Evolutionary conservation across 2,888 invertebrate genomes (phyloP), one percentile per base, ranked within the genome.

Genomic region (Drosophila borealis): DNA sequence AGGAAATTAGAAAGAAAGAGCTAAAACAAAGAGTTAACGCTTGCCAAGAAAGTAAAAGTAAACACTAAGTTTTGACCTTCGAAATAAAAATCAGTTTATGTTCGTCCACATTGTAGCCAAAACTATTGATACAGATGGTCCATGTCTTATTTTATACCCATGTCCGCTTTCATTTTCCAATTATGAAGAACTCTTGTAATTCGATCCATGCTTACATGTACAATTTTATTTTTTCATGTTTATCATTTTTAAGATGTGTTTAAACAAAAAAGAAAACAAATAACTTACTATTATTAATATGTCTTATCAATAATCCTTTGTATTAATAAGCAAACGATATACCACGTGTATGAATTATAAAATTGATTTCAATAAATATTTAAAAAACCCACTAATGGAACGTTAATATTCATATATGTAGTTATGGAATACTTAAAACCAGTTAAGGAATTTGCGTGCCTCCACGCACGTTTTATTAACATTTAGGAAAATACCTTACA

Each of bases 251-350:
- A 84, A 79, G 74, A 88, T 84, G 79, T 80, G 80, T 90, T 89
- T 82, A 34, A 71, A 57, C 33, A 61, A 59, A 75, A 76, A 63
- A 84, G 10, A 45, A 56, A 74, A 63, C 79, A 84, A 70, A 77
- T 70, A 81, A 83, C 77, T 56, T 75, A 71, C 78, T 82, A 89
- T 86, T 82, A 89, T 81, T 84, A 89, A 89, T 81, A 87, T 84
- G 87, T 86, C 89, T 81, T 89, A 85, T 82, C 89, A 81, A 85
- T 75, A 78, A 82, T 84, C 85, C 80, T 82, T 89, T 82, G 85
- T 89, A 89, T 82, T 82, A 79, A 88, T 88, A 88, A 84, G 79
- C 74, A 81, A 80, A 81, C 69, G 70, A 82, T 76, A 85, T 81
- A 82, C 78, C 82, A 81, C 61, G 62, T 88, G 78, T 82, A 81